A percentile compares a stretch with the other conserved stretches of the same genome.
Conservation (phyloP, 1,140 invertebrate species). For the Lepidotrigona ventralis region DNA sequence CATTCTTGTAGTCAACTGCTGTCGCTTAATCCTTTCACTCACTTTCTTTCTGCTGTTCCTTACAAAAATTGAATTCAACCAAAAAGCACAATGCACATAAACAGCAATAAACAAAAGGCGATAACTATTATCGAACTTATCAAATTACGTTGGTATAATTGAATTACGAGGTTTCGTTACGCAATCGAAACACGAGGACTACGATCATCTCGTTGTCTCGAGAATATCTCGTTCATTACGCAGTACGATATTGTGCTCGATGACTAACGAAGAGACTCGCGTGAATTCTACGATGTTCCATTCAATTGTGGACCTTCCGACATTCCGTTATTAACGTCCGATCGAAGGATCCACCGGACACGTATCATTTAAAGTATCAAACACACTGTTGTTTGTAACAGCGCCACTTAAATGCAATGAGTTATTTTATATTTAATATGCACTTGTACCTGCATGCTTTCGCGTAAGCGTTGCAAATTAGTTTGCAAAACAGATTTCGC, state of each 20-base stretch:
- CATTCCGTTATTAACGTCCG: not conserved
- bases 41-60: not conserved
- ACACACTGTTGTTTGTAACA: constrained; percentile 7
- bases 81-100: not conserved
- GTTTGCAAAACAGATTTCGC: not conserved
- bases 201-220: constrained; percentile 19
- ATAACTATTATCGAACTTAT: not conserved
- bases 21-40: not conserved
- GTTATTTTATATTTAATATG: not conserved
- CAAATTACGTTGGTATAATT: not conserved
- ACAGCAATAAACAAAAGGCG: not conserved
- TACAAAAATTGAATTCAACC: not conserved
- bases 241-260: constrained; percentile 44
- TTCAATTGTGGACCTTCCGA: not conserved
- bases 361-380: constrained; percentile 1
- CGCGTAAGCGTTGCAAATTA: not conserved
- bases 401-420: not conserved
- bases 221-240: constrained; percentile 41
- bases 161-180: not conserved
- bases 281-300: not conserved
- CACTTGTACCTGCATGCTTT: not conserved
- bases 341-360: not conserved
- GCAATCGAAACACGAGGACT: not conserved
- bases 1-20: not conserved
- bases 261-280: constrained; percentile 47